Base-by-base conservation (phyloP, 2,797 vertebrate species). In the Onychomys torridus region DNA sequence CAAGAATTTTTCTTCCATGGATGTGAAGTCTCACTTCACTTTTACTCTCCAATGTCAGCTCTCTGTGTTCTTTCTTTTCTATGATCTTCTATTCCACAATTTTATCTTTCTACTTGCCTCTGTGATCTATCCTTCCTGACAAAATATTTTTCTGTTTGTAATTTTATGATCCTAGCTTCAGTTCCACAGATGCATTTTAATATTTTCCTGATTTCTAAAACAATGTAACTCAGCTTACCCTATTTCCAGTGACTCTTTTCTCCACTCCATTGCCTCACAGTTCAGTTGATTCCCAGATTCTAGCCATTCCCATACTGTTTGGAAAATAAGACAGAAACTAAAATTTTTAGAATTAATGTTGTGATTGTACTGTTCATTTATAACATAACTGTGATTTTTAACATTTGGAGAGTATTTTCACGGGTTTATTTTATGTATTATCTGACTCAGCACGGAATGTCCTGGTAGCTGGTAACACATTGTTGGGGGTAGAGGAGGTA, bases 1-100 rank as follows among this genome's bases (percentile, higher is more conserved):
- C 52, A 37, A 78, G 37, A 90, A 92, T 52, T 77, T 86, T 85
- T 75, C 84, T 89, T 63, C n/a, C 92, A 25, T 91, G 61, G 37
- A 46, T 84, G 46, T 88, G 25, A 95, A 76, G 61, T 89, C 67
- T 87, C 32, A 46, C 52, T 90, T 89, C 43, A 71, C 43, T 90
- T 93, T 82, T 32, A 9, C 52, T 85, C 78, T 43, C 40, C 52
- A 69, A 63, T 92, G 32, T 78, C 75, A 23, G 23, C 10, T 89
- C 6, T 93, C 71, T 82, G 13, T 78, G 37, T 11, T 90, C 10
- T 92, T 90, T 59, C 69, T 27, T 87, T 89, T 89, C 73, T 86
- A 40, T 73, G 49, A 76, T 83, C 25, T 77, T 87, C 13, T n/a
- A 61, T 90, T 94, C 37, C 25, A 87, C 73, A 86, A 59, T 90